Evolutionary conservation across 2,888 invertebrate species (phyloP).

Genomic region (Bibio marci): DNA sequence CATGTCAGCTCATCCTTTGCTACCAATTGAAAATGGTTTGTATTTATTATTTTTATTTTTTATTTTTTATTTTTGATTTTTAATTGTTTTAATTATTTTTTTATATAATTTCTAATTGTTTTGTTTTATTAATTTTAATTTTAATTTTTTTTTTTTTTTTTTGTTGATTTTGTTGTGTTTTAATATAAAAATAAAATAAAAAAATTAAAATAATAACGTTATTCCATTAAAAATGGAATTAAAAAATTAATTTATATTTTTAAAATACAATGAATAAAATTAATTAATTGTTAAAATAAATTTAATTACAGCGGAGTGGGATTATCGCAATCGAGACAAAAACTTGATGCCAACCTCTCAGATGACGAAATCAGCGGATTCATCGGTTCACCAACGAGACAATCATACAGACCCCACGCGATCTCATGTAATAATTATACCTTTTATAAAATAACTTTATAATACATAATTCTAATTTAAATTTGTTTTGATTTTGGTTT

Average conservation of each 20-base stretch:
- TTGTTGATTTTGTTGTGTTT: neutral
- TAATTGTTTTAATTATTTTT: constrained; percentile 3
- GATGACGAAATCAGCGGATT: constrained; percentile 63
- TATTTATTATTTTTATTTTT: constrained; percentile 23
- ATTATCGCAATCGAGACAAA: constrained; percentile 31
- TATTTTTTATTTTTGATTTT: constrained; percentile 13
- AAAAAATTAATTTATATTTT: neutral
- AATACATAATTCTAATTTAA: neutral
- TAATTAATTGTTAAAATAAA: neutral
- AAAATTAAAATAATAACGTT: neutral
- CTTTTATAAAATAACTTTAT: neutral
- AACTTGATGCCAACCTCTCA: constrained; percentile 63
- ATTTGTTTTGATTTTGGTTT: neutral
- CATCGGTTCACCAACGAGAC: constrained; percentile 31
- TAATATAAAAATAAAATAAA: neutral
- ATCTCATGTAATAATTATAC: constrained; percentile 31
- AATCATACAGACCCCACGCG: constrained; percentile 33
- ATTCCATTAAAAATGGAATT: neutral
- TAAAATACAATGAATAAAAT: neutral
- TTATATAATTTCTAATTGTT: constrained; percentile 8
- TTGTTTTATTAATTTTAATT: constrained; percentile 3
- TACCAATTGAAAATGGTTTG: constrained; percentile 68
- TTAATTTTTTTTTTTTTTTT: neutral
- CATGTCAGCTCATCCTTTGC: constrained; percentile 86
- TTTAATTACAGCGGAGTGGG: constrained; percentile 27